Percentiles rank a stretch among this genome's conserved stretches.
Conservation (phyloP, 2,113 vertebrate species). For the Hiodon alosoides region DNA sequence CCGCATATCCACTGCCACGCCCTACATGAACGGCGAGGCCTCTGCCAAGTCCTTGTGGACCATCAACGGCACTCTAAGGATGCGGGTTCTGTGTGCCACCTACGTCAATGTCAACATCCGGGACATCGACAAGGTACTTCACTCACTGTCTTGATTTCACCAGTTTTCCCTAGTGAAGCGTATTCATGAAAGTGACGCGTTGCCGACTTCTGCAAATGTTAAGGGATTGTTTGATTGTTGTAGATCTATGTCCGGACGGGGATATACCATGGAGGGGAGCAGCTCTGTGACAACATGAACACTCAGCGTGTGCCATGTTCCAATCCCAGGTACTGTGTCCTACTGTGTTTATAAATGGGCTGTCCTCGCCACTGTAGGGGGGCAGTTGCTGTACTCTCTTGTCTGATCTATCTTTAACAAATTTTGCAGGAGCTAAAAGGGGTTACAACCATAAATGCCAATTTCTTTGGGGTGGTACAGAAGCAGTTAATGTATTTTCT, state of each 20-base stretch:
- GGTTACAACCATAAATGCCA: too few species aligned
- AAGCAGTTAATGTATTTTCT: too few species aligned
- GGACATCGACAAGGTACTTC: slow-evolving; percentile 95
- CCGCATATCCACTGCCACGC: slow-evolving; percentile 93
- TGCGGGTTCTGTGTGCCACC: slow-evolving; percentile 91
- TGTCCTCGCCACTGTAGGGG: too few species aligned
- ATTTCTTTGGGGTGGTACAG: too few species aligned
- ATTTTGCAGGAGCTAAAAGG: too few species aligned
- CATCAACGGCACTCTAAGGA: slow-evolving; percentile 85
- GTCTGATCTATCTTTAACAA: too few species aligned
- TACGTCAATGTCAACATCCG: slow-evolving; percentile 98
- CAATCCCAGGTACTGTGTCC: slow-evolving; percentile 81
- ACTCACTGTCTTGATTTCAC: background rate
- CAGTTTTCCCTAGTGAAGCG: background rate
- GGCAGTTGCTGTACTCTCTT: too few species aligned
- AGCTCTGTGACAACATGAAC: slow-evolving; percentile 97
- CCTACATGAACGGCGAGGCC: slow-evolving; percentile 94
- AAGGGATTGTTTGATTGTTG: slow-evolving; percentile 17
- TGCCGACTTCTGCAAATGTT: background rate
- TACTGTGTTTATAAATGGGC: too few species aligned
- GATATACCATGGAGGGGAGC: slow-evolving; percentile 95
- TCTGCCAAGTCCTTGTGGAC: slow-evolving; percentile 89
- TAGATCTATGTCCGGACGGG: slow-evolving; percentile 97
- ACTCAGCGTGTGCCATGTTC: slow-evolving; percentile 95
- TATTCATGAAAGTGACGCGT: background rate